A percentile compares a stretch with the other conserved stretches of the same genome.
Conservation (phyloP, 2,113 vertebrate species). For the Salvelinus alpinus region DNA sequence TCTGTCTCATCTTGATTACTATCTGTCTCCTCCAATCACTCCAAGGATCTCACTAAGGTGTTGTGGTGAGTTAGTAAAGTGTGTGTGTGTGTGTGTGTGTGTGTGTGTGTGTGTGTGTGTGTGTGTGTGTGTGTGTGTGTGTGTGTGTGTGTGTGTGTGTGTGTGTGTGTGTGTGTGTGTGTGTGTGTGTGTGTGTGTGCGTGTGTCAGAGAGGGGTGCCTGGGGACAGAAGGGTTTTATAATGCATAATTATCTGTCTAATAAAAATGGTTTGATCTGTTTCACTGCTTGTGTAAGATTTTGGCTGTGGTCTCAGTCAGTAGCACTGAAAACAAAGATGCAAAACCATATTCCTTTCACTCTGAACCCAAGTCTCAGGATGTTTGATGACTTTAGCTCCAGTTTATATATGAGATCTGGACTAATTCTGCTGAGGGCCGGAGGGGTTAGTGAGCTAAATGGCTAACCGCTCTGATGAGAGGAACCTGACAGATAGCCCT, state of each 20-base stretch:
- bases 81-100: not conserved
- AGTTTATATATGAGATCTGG: not conserved
- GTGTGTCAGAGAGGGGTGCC: too few relatives aligned
- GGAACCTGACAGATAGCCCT: not conserved
- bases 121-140: not conserved
- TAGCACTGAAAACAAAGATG: too few relatives aligned
- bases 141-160: too few relatives aligned
- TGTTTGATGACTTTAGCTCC: not conserved
- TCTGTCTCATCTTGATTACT: conserved; percentile 46
- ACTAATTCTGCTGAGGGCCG: not conserved
- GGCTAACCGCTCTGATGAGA: not conserved
- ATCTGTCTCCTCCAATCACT: conserved; percentile 60
- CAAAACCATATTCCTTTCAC: too few relatives aligned
- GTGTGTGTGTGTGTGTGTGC: not conserved
- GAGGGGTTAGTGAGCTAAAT: conserved; percentile 1
- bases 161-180: not conserved
- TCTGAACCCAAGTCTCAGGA: too few relatives aligned
- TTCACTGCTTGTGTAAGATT: not conserved
- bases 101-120: too few relatives aligned
- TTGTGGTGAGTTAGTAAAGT: conserved; percentile 9
- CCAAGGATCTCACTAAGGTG: conserved; percentile 26
- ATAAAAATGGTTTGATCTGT: too few relatives aligned
- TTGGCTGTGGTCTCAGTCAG: not conserved
- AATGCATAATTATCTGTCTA: too few relatives aligned
- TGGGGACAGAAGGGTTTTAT: too few relatives aligned